phyloP scores from a whole-genome alignment of 2,113 vertebrate genomes.

The Lophochroa leadbeateri region DNA sequence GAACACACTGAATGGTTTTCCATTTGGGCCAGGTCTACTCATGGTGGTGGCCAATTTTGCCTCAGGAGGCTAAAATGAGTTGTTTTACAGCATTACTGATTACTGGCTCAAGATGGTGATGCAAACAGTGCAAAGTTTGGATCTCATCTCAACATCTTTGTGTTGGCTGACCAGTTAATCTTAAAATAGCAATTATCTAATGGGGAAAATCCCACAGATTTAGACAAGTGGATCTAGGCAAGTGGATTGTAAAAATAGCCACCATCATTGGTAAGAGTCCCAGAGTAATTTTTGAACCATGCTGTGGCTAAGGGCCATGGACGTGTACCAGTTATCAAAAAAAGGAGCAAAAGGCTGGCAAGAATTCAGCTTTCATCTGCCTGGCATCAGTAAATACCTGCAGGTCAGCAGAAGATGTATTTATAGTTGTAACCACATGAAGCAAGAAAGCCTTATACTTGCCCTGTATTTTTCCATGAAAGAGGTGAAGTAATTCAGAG shows the following conservation, averaged over 20 bases:
- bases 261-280: background rate
- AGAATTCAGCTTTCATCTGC: background rate
- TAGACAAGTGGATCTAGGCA: slow-evolving; percentile 24
- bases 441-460: background rate
- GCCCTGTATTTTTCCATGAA: slow-evolving; percentile 58
- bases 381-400: slow-evolving; percentile 33
- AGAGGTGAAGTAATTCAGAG: slow-evolving; percentile 50
- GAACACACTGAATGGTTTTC: background rate
- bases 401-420: slow-evolving; percentile 53
- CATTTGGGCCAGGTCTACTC: background rate
- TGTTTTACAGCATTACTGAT: slow-evolving; percentile 61
- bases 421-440: slow-evolving; percentile 61
- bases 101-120: slow-evolving; percentile 76
- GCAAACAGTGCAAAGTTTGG: slow-evolving; percentile 67
- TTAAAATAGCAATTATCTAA: slow-evolving; percentile 74
- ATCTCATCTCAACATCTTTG: slow-evolving; percentile 44
- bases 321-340: slow-evolving; percentile 24
- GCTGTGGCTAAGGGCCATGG: background rate
- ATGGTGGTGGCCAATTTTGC: background rate
- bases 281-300: background rate
- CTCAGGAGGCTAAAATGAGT: slow-evolving; percentile 52
- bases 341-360: background rate
- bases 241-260: slow-evolving; percentile 61
- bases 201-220: slow-evolving; percentile 55
- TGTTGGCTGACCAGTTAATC: slow-evolving; percentile 46